Evolutionary conservation across 2,888 invertebrate genomes (phyloP).

Genomic region (Drosophila emarginata): DNA sequence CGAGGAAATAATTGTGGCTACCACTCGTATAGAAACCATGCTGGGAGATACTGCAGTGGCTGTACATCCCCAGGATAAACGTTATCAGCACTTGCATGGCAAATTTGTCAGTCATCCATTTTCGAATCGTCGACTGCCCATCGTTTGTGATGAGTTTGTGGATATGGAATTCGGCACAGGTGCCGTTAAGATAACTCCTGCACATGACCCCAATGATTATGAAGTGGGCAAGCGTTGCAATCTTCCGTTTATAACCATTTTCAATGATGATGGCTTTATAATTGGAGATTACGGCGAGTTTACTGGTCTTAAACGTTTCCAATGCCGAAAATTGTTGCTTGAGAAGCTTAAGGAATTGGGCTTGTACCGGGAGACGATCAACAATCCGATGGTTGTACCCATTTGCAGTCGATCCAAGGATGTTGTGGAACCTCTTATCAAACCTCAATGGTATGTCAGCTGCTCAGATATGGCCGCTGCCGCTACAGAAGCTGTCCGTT

Average conservation of each 20-base stretch:
- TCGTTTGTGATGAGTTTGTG: constrained; percentile 96
- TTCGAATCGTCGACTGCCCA: constrained; percentile 90
- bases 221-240: constrained; percentile 95
- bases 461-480: constrained; percentile 94
- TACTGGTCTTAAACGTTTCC: constrained; percentile 94
- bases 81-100: constrained; percentile 93
- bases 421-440: constrained; percentile 97
- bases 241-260: constrained; percentile 92
- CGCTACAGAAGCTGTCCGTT: constrained; percentile 91
- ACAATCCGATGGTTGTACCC: constrained; percentile 98
- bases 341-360: constrained; percentile 88
- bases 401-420: constrained; percentile 98
- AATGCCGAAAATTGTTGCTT: constrained; percentile 92
- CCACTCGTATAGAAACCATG: constrained; percentile 99
- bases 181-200: constrained; percentile 99
- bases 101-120: constrained; percentile 95
- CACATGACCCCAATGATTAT: constrained; percentile 98
- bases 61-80: constrained; percentile 95
- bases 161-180: constrained; percentile 98
- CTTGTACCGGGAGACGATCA: constrained; percentile 90
- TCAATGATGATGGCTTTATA: constrained; percentile 95
- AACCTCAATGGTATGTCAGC: constrained; percentile 98
- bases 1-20: constrained; percentile 96
- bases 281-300: constrained; percentile 91
- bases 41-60: constrained; percentile 98